Base-by-base conservation (phyloP, 2,797 vertebrate genomes). In the Euphonia xanthogaster region DNA sequence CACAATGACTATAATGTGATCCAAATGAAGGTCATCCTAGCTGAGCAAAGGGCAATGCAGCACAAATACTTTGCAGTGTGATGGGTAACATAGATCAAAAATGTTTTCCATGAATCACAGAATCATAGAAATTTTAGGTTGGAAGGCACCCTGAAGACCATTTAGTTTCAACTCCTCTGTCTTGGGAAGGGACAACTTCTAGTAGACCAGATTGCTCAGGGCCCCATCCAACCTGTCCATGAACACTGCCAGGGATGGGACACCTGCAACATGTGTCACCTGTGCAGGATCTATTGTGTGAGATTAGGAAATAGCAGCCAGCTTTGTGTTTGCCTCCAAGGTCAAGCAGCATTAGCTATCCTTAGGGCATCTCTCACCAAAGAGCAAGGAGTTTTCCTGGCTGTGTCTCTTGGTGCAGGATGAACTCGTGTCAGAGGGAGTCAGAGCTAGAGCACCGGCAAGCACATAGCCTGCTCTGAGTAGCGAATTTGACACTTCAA, bases 11-110 rank as follows among this genome's bases (percentile, higher is more conserved):
- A 16, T 70, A 62, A 81, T 9, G 44, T 50, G 67, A 61, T 45
- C 30, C 45, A 73, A 55, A 86, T 0, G 9, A 86, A 93, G 73
- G 77, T 82, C 77, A 84, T 62, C 20, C 63, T n/a, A 50, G 51
- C 14, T 62, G 63, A 84, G 48, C 40, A 92, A 94, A 96, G 83
- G 71, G 44, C 77, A 95, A 12, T 42, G 39, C 22, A 73, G 55
- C 24, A 53, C 31, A 82, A 63, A 66, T 37, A 72, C 33, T 62
- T 72, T 66, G 28, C 35, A 75, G 17, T 10, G 2, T 45, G 62
- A 72, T 11, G 22, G 31, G 16, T 60, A 80, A 28, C 31, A 65
- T 21, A 68, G 24, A 58, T 68, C 50, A 65, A 54, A 72, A 89
- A 17, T 12, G 2, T 84, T 93, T 83, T 78, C 35, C 25, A 5